Evolutionary conservation across 2,797 vertebrate species (phyloP), one percentile per base, ranked within the genome.

Genomic region (Cyprinella venusta): DNA sequence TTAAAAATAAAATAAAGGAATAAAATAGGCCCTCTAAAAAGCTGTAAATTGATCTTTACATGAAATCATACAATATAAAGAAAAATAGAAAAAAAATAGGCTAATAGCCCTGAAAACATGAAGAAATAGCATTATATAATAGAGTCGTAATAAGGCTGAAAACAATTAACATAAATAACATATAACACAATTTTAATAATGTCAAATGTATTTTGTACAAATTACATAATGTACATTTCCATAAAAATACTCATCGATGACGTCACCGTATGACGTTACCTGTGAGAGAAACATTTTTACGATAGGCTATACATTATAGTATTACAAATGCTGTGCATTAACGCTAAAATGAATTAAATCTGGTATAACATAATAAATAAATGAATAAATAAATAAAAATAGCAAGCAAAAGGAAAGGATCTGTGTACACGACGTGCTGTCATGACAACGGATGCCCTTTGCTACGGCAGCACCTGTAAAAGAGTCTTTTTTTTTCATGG

Each of bases 381-480:
- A 33, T 33, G 30, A 40, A 38, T 2, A 6, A 12, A 38, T 19
- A 5, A n/a, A 59, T 19, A 52, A 75, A 38, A 7, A 54, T 8
- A 36, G 52, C 12, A 7, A 45, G 5, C 56, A 64, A 30, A 65
- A 8, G 21, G 21, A 36, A n/a, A 8, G 3, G 36, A 59, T 42
- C n/a, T 80, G 50, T 64, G 56, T 77, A 64, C 76, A 36, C n/a
- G 76, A 26, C 21, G 6, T 50, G 76, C 19, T 78, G 76, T n/a
- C 61, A 78, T 78, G 76, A 65, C 79, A 42, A 71, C 65, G 52
- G 38, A 56, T n/a, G 38, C 10, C 2, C 18, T 63, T 59, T 7
- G 24, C 50, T 13, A n/a, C 26, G 10, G 12, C 50, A 45, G 38
- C 26, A 33, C 10, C 16, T 15, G n/a, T 59, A 5, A n/a, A n/a